phyloP scores from a whole-genome alignment of 2,113 vertebrate genomes.

The Alethe castanea region DNA sequence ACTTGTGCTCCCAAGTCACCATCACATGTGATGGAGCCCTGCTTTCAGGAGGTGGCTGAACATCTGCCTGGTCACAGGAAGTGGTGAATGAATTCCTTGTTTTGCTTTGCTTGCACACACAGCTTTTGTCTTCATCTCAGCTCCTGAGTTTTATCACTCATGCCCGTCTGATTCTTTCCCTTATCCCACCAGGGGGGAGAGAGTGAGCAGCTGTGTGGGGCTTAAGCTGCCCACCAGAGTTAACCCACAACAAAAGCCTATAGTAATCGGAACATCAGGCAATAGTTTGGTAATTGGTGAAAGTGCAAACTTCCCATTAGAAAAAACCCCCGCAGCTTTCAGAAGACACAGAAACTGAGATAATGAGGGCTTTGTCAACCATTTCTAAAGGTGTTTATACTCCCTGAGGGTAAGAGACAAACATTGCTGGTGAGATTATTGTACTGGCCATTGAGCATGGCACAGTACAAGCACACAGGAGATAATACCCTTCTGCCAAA shows the following conservation, averaged over 20 bases:
- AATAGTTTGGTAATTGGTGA: background rate
- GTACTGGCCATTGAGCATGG: background rate
- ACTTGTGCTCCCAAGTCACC: background rate
- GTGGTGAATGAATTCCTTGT: background rate
- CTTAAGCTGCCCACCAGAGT: background rate
- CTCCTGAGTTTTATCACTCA: background rate
- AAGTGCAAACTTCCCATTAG: background rate
- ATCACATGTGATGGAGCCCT: accelerated
- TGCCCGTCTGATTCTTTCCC: background rate
- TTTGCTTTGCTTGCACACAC: background rate
- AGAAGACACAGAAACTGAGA: background rate
- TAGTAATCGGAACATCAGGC: background rate
- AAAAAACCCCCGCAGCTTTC: background rate
- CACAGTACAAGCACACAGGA: background rate
- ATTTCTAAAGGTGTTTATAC: background rate
- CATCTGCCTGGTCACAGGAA: background rate
- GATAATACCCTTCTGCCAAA: background rate
- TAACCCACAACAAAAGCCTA: background rate
- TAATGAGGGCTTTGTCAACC: background rate
- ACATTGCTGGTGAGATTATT: background rate
- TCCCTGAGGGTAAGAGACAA: background rate
- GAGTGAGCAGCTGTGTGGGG: background rate
- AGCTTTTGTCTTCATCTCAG: background rate
- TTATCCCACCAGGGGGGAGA: background rate
- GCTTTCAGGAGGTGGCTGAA: background rate